Conservation (phyloP, 2,797 vertebrate species). For the Pseudochirops corinnae region DNA sequence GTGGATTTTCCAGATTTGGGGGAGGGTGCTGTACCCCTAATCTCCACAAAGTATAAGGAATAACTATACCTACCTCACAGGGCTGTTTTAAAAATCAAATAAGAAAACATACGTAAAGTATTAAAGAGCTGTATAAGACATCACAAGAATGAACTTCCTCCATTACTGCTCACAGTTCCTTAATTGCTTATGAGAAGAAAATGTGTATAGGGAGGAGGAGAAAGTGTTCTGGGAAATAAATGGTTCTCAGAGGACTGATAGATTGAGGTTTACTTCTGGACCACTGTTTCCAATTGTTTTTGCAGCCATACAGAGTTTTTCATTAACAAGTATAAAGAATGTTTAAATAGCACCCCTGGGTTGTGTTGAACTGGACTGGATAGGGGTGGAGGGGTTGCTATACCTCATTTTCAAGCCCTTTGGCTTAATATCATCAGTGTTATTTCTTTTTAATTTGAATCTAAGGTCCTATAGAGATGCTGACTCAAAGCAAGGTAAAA, state of each 20-base stretch:
- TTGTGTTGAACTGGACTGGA: constrained; percentile 17
- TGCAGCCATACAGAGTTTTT: constrained; percentile 8
- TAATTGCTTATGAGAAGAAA: constrained; percentile 6
- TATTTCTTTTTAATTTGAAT: constrained; percentile 13
- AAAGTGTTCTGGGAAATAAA: not conserved
- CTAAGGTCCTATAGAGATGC: not conserved
- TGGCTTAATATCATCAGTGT: constrained; percentile 4
- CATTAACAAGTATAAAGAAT: constrained; percentile 48
- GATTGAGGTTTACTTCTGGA: not conserved
- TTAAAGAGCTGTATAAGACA: not conserved
- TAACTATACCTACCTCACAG: not conserved
- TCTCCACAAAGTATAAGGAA: not conserved
- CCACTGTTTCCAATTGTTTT: constrained; percentile 2
- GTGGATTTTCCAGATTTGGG: not conserved
- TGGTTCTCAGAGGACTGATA: not conserved
- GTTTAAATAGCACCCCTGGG: constrained; percentile 46
- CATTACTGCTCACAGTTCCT: not conserved
- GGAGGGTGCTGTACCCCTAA: not conserved
- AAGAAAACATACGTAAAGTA: not conserved
- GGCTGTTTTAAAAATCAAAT: not conserved
- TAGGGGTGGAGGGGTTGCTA: not conserved
- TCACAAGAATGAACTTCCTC: not conserved
- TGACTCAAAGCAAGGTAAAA: constrained; percentile 16
- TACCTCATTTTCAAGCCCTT: constrained; percentile 20
- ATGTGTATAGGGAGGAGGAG: not conserved